These are phyloP conservation scores for Phragmatobia fuliginosa DNA, from an alignment of 2,888 invertebrate genomes.

Conservation along the genomic window DNA sequence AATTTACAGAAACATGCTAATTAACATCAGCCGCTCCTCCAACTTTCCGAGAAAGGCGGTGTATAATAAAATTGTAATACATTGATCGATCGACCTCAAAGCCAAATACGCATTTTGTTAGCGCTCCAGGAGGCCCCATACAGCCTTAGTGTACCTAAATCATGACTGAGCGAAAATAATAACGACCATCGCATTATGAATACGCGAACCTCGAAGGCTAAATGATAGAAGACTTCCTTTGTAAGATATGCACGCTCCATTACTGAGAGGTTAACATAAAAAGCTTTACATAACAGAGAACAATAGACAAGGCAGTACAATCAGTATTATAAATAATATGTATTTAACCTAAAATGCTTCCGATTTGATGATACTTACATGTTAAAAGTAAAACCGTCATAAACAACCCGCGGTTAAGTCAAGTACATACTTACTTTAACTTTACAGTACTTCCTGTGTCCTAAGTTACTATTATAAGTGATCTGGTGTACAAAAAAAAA, in stretches of 20 bases:
- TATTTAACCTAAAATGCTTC: neutral
- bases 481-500: too few species aligned
- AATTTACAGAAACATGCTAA: slow-evolving; percentile 54
- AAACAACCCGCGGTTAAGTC: slow-evolving; percentile 39
- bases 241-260: slow-evolving; percentile 27
- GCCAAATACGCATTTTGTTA: slow-evolving; percentile 46
- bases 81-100: slow-evolving; percentile 53
- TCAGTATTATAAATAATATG: neutral
- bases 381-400: slow-evolving; percentile 30
- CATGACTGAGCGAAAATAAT: slow-evolving; percentile 58
- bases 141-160: slow-evolving; percentile 53
- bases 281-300: slow-evolving; percentile 13
- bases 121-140: slow-evolving; percentile 55
- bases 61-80: slow-evolving; percentile 42
- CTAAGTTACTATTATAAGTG: too few species aligned
- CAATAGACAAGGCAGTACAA: neutral
- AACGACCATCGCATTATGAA: slow-evolving; percentile 41
- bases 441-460: too few species aligned
- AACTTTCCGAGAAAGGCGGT: slow-evolving; percentile 34
- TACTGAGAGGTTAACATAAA: slow-evolving; percentile 15
- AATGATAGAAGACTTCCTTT: slow-evolving; percentile 46
- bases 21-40: slow-evolving; percentile 35
- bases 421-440: slow-evolving; percentile 28
- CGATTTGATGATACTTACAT: slow-evolving; percentile 10
- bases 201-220: slow-evolving; percentile 30